phyloP scores from a whole-genome alignment of 2,113 vertebrate genomes.

The Sciurus niger region DNA sequence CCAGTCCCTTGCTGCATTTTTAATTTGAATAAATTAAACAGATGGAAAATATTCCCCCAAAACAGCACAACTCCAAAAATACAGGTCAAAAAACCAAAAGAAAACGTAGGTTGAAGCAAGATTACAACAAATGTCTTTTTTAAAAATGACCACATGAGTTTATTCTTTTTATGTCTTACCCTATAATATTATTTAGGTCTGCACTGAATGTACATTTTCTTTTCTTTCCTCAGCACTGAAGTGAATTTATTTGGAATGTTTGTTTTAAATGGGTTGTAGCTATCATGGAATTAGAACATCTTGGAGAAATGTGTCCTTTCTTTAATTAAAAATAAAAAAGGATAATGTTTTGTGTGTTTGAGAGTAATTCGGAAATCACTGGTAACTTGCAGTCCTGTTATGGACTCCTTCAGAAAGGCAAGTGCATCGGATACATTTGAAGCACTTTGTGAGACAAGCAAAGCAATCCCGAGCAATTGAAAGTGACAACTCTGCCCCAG shows the following conservation, averaged over 20 bases:
- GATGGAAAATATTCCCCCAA: background rate
- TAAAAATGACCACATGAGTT: background rate
- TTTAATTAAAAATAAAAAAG: background rate
- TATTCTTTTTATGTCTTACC: background rate
- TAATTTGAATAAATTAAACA: slow-evolving; percentile 32
- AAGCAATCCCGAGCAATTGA: slow-evolving; percentile 11
- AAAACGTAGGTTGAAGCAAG: background rate
- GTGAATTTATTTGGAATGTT: slow-evolving; percentile 21
- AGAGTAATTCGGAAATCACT: slow-evolving; percentile 65
- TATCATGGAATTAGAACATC: slow-evolving; percentile 55
- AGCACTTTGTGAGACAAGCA: slow-evolving; percentile 57
- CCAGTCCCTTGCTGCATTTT: background rate
- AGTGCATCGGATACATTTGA: background rate
- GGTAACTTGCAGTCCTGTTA: slow-evolving; percentile 55
- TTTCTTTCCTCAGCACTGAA: slow-evolving; percentile 10
- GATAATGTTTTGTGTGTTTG: background rate
- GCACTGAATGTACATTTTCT: background rate
- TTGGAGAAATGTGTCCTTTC: slow-evolving; percentile 32
- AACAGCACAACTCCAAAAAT: background rate
- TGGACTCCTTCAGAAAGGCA: slow-evolving; percentile 23
- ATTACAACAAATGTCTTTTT: background rate
- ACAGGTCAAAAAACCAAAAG: background rate
- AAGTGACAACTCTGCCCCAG: slow-evolving; percentile 37
- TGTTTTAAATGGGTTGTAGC: slow-evolving; percentile 51
- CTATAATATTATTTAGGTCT: background rate